phyloP scores from a whole-genome alignment of 2,113 vertebrate genomes.

The Acanthochromis polyacanthus region DNA sequence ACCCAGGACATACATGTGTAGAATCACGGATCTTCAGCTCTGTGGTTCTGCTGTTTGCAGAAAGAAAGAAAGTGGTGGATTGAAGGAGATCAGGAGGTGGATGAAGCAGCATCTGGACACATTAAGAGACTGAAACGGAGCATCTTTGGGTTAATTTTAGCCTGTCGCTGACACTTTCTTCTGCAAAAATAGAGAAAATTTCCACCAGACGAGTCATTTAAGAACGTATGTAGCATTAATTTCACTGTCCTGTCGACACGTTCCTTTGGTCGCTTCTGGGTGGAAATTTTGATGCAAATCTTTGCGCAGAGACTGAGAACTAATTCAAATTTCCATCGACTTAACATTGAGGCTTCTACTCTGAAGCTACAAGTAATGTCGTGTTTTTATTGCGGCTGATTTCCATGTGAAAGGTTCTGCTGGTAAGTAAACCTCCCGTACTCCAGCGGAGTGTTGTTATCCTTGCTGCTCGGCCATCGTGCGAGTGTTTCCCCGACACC shows the following conservation, averaged over 20 bases:
- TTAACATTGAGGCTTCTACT: conserved; percentile 21
- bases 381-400: conserved; percentile 43
- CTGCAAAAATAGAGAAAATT: conserved; percentile 14
- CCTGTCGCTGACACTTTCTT: conserved; percentile 40
- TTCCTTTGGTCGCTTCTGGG: not conserved
- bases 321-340: conserved; percentile 51
- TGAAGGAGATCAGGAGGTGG: conserved; percentile 23
- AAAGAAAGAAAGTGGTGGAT: conserved; percentile 9
- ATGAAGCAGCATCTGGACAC: conserved; percentile 39
- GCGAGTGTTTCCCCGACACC: conserved; percentile 32
- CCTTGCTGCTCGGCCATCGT: conserved; percentile 12
- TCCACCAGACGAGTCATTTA: conserved; percentile 33
- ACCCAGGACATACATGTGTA: not conserved
- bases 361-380: conserved; percentile 30
- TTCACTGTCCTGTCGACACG: conserved; percentile 16
- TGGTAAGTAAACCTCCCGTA: conserved; percentile 30
- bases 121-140: conserved; percentile 45
- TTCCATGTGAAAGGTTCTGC: conserved; percentile 40
- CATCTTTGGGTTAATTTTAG: conserved; percentile 53
- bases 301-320: conserved; percentile 1
- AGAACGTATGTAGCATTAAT: conserved; percentile 30
- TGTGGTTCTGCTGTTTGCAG: conserved; percentile 44
- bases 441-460: conserved; percentile 41
- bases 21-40: conserved; percentile 16
- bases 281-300: conserved; percentile 56